A percentile compares a stretch with the other conserved stretches of the same genome.
Evolutionary conservation across 1,140 invertebrate species (phyloP).

Genomic region (Drosophila leontia): DNA sequence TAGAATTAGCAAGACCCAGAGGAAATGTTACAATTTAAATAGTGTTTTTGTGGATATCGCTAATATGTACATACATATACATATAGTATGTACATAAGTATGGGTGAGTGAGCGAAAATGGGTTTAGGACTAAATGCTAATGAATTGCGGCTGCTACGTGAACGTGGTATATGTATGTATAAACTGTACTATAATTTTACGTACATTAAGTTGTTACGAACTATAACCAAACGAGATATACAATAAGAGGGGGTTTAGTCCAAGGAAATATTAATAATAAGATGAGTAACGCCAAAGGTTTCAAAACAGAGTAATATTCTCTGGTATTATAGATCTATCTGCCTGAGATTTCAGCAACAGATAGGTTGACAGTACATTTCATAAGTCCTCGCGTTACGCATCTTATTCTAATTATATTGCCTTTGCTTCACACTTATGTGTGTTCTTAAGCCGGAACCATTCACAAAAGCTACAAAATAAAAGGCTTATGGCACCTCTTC

Average conservation of each 20-base stretch:
- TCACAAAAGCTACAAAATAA: conserved; percentile 26
- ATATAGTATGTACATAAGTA: too few species aligned
- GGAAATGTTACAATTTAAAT: conserved; percentile 3
- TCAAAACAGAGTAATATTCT: too few species aligned
- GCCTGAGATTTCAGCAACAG: too few species aligned
- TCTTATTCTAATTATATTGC: background rate
- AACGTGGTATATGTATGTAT: conserved; percentile 15
- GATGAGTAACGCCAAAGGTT: background rate
- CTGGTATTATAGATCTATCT: too few species aligned
- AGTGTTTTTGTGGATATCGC: background rate
- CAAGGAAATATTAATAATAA: background rate
- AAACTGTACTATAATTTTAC: conserved; percentile 10
- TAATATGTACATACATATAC: background rate
- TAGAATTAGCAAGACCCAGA: conserved; percentile 82
- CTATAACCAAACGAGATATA: conserved; percentile 9
- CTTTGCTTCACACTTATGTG: background rate
- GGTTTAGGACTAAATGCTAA: conserved; percentile 28
- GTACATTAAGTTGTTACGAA: conserved; percentile 22
- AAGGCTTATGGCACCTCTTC: conserved; percentile 26
- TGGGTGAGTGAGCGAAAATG: conserved; percentile 1
- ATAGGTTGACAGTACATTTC: too few species aligned
- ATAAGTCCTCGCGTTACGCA: background rate
- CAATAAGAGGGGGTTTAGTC: conserved; percentile 7
- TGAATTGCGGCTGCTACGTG: conserved; percentile 19
- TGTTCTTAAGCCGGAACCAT: conserved; percentile 26